Base-by-base conservation (phyloP, 2,113 vertebrate genomes). In the Pungitius pungitius region DNA sequence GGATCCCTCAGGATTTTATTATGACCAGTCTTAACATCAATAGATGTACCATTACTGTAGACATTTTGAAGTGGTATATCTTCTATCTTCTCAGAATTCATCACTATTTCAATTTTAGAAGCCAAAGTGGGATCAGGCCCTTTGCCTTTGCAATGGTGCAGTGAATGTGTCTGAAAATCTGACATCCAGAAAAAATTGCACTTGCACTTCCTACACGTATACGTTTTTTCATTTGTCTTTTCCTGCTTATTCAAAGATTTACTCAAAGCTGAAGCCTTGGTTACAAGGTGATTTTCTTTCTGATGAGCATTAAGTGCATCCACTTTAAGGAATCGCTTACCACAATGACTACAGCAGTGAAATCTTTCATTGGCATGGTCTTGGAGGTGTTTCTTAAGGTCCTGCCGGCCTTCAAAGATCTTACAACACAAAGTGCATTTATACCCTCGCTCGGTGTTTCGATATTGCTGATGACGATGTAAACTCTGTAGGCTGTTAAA, bases 381-480 rank as follows among this genome's bases (percentile, higher is more conserved):
- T 54, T 91, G 82, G 42, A 95, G 89, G 78, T 95, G 94, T 61
- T 81, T 87, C 60, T 88, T 91, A 30, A 94, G 83, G 43, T 87
- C 83, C 45, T 87, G 87, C 75, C 89, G 73, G 72, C 91, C 89
- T 77, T 81, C 80, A 86, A 93, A 93, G 24, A 90, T 82, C 64
- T 91, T 92, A 77, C 93, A 95, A 73, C 94, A 95, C 64, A 95
- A 80, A 52, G 93, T 94, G 78, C 94, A 95, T 71, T 89, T 94
- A 73, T 89, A 94, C 62, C 91, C 93, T 61, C 90, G 84, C 71
- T 93, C 93, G 35, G 88, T 83, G 51, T 92, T 93, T 72, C 92
- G 86, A 76, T 93, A 94, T 30, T 92, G 91, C 67, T 94, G 93
- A 83, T 95, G 94, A 55, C 85, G 86, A 74, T 91, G 92, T 79